These are phyloP conservation scores for Drosophila pegasa DNA, from an alignment of 2,888 invertebrate genomes.

Conservation along the genomic window DNA sequence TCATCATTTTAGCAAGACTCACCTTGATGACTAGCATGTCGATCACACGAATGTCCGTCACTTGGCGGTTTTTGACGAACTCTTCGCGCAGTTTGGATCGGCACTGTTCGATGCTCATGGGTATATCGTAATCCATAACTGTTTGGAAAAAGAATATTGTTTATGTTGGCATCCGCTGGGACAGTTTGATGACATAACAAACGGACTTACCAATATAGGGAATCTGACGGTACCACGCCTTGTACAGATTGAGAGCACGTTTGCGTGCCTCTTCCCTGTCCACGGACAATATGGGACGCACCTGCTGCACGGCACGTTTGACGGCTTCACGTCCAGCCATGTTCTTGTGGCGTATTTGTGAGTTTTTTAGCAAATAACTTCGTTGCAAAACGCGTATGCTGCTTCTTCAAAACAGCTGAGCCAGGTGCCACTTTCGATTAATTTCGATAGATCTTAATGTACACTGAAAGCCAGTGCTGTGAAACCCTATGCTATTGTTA, in stretches of 20 bases:
- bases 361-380: slow-evolving; percentile 27
- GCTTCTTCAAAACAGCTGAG: slow-evolving; percentile 54
- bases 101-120: slow-evolving; percentile 89
- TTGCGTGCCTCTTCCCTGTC: slow-evolving; percentile 91
- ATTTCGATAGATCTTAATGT: neutral
- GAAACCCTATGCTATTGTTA: slow-evolving; percentile 3
- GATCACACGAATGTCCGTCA: slow-evolving; percentile 94
- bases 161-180: slow-evolving; percentile 31
- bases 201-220: slow-evolving; percentile 91
- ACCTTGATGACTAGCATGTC: slow-evolving; percentile 97
- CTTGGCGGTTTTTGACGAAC: slow-evolving; percentile 91
- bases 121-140: slow-evolving; percentile 94
- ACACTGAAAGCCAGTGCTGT: slow-evolving; percentile 17
- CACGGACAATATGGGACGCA: slow-evolving; percentile 93
- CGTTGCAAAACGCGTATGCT: slow-evolving; percentile 49
- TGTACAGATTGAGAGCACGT: slow-evolving; percentile 94
- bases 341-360: slow-evolving; percentile 22
- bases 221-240: slow-evolving; percentile 96
- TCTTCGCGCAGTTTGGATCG: slow-evolving; percentile 90
- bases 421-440: slow-evolving; percentile 19
- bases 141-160: slow-evolving; percentile 52
- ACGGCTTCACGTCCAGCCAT: slow-evolving; percentile 85
- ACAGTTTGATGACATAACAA: slow-evolving; percentile 75
- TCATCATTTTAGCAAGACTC: slow-evolving; percentile 49
- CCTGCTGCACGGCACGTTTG: slow-evolving; percentile 87